Evolutionary conservation across 1,140 invertebrate species (phyloP), one percentile per base, ranked within the genome.

Genomic region (Dreissena rostriformis): DNA sequence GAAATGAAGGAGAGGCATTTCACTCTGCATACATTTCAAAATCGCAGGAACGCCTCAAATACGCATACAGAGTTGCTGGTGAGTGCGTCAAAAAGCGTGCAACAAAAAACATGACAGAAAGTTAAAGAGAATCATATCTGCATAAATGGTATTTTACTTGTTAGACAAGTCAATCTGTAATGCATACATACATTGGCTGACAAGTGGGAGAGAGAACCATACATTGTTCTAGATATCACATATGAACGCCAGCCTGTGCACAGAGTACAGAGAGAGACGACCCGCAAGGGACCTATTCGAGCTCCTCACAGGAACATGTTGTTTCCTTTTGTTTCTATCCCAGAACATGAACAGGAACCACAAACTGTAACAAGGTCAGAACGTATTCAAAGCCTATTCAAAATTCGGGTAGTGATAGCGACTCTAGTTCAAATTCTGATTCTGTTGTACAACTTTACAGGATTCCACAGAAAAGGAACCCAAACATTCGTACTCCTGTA

Each of bases 171-270:
- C 22, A 8, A 65, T 11, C 17, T 73, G 39, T 29, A 72, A 49
- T 49, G 79, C 26, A 57, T 17, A n/a, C 53, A 8, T 26, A 82
- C 63, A 39, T 49, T 82, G 8, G 68, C 79, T 52, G 63, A 82
- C 51, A 82, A 70, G 61, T 82, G 68, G 68, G 55, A 73, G 24
- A 82, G 51, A 55, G 19, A 82, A 15, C 28, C 70, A 49, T 82
- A 82, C 71, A 39, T 39, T 49, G 29, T 82, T 22, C 15, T 72
- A 17, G 52, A 52, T 15, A 71, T 61, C 14, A 67, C 68, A 63
- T 61, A 72, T 49, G 67, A 71, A 29, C 28, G 53, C 19, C 70
- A 72, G 24, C 70, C 79, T 22, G 79, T 82, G 4, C 65, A 74
- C 49, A 74, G 28, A 55, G 52, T 71, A 63, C 28, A 12, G 28